Conservation (phyloP, 2,797 vertebrate genomes). For the Rallus crepitans region DNA sequence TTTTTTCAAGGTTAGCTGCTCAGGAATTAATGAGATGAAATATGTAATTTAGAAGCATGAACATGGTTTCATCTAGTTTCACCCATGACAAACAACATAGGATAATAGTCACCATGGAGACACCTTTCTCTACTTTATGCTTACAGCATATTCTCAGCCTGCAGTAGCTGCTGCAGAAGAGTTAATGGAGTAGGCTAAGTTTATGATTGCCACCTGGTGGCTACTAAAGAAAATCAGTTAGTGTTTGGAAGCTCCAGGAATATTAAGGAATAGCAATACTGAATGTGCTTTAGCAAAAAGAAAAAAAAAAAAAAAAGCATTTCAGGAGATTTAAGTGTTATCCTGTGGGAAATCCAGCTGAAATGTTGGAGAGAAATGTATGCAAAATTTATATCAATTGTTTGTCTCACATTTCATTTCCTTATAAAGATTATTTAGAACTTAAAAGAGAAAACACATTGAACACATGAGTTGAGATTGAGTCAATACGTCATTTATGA, state of each 20-base stretch:
- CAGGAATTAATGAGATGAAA: constrained; percentile 18
- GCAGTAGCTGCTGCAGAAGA: neutral
- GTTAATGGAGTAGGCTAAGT: neutral
- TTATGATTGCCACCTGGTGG: constrained; percentile 67
- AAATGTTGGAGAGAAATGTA: neutral
- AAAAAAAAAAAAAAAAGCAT: neutral
- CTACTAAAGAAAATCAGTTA: neutral
- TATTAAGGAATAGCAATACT: neutral
- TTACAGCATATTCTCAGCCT: neutral
- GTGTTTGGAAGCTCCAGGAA: neutral
- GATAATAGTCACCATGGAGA: constrained; percentile 49
- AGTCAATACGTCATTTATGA: rapidly evolving
- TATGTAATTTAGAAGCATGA: constrained; percentile 5
- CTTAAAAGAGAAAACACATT: neutral
- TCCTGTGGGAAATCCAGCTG: neutral
- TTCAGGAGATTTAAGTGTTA: neutral
- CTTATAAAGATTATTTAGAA: neutral
- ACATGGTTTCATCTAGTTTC: constrained; percentile 10
- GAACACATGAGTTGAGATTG: neutral
- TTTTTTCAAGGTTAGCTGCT: constrained; percentile 18
- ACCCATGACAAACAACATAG: constrained; percentile 4
- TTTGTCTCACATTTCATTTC: neutral
- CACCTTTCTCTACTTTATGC: neutral
- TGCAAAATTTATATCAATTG: neutral
- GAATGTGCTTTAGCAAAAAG: neutral